Evolutionary conservation across 2,797 vertebrate species (phyloP).

Genomic region (Danio jaintianensis): DNA sequence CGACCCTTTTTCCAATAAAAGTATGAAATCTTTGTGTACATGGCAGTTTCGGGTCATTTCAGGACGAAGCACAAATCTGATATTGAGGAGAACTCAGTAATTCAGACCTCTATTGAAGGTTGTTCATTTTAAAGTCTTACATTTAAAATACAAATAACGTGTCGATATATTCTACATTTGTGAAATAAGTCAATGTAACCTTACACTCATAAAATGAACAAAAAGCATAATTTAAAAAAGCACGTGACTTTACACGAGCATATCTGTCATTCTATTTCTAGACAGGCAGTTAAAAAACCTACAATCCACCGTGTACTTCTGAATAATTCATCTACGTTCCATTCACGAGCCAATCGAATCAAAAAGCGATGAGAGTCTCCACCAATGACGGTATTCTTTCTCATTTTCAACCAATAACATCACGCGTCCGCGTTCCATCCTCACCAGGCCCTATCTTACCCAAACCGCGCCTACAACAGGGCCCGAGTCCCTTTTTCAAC

Average conservation of each 20-base stretch:
- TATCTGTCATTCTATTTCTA: slow-evolving; percentile 21
- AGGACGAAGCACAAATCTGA: background rate
- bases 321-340: background rate
- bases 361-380: background rate
- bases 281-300: slow-evolving; percentile 39
- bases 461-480: slow-evolving; percentile 62
- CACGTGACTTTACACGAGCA: background rate
- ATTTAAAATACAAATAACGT: background rate
- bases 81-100: background rate
- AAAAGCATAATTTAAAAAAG: background rate
- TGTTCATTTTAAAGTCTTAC: background rate
- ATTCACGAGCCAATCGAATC: slow-evolving; percentile 31
- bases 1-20: slow-evolving; percentile 70
- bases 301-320: background rate
- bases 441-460: slow-evolving; percentile 66
- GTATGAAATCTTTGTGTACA: slow-evolving; percentile 68
- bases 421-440: background rate
- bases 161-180: background rate
- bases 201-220: background rate
- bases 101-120: background rate
- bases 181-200: background rate
- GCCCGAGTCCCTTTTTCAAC: slow-evolving; percentile 79
- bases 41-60: background rate
- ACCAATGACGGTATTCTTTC: slow-evolving; percentile 64
- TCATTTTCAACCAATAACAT: background rate